These are phyloP conservation scores for Lasius fuliginosus DNA, from an alignment of 2,888 invertebrate genomes.

Conservation along the genomic window DNA sequence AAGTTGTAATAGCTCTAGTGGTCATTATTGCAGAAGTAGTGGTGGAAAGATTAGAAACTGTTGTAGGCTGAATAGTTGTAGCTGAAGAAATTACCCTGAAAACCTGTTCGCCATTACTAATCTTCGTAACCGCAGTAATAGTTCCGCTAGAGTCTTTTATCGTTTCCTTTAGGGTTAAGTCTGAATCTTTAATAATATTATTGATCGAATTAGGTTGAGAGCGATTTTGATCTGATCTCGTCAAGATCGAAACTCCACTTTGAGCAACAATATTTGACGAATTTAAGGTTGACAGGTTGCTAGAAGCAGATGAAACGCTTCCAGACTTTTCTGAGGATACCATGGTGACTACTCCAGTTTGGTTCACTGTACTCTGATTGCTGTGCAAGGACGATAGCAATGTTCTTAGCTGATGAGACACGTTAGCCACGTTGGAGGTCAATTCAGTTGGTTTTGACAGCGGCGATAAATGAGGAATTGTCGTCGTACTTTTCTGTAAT, in stretches of 20 bases:
- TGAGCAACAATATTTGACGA: conserved; percentile 71
- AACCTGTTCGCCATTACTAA: conserved; percentile 13
- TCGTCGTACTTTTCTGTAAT: conserved; percentile 85
- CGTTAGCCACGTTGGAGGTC: conserved; percentile 91
- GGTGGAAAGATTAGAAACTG: conserved; percentile 67
- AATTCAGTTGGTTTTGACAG: conserved; percentile 91
- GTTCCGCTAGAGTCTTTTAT: conserved; percentile 17
- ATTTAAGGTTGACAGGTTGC: conserved; percentile 77
- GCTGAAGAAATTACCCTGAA: conserved; percentile 24
- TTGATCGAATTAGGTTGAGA: conserved; percentile 56
- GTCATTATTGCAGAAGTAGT: conserved; percentile 70
- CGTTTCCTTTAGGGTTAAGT: conserved; percentile 21
- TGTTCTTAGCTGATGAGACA: conserved; percentile 90
- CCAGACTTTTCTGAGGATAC: conserved; percentile 87
- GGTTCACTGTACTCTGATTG: conserved; percentile 87
- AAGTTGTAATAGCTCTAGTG: conserved; percentile 69
- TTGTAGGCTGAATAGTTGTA: conserved; percentile 71
- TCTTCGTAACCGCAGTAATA: conserved; percentile 27
- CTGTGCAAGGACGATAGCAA: conserved; percentile 90
- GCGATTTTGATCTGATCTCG: conserved; percentile 44
- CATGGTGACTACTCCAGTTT: conserved; percentile 85
- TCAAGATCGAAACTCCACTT: conserved; percentile 4
- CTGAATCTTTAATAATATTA: conserved; percentile 11
- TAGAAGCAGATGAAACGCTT: conserved; percentile 80
- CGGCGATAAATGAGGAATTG: conserved; percentile 91